Percentiles rank a stretch among this genome's conserved stretches.
Conservation (phyloP, 2,113 vertebrate species). For the Junco hyemalis region DNA sequence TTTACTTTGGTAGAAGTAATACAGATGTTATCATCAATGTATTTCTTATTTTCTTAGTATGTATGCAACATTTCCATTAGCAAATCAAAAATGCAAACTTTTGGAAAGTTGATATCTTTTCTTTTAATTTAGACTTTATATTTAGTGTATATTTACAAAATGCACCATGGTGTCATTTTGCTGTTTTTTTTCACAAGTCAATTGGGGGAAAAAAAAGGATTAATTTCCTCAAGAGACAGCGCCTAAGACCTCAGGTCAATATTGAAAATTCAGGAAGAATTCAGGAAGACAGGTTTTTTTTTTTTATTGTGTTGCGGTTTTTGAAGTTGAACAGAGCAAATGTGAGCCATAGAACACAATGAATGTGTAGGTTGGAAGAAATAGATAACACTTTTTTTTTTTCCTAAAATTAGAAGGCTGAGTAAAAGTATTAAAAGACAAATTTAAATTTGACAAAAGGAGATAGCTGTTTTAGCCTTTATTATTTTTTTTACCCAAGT, state of each 20-base stretch:
- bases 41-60: conserved; percentile 42
- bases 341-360: background rate
- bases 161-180: background rate
- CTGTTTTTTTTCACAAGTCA: background rate
- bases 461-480: background rate
- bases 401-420: background rate
- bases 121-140: background rate
- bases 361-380: background rate
- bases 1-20: conserved; percentile 73
- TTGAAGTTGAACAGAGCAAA: background rate
- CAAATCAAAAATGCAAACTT: background rate
- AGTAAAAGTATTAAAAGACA: background rate
- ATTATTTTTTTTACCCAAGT: background rate
- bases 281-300: rapidly evolving
- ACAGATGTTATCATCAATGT: conserved; percentile 38
- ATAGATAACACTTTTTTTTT: background rate
- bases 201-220: background rate
- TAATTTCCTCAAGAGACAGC: background rate
- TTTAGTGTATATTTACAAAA: background rate
- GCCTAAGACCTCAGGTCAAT: background rate
- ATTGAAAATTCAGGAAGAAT: background rate
- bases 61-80: background rate
- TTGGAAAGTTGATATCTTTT: background rate
- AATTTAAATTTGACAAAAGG: background rate
- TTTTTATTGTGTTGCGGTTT: background rate